Percentiles rank a stretch among this genome's conserved stretches.
These are phyloP conservation scores for Loriculus beryllinus DNA, from an alignment of 2,797 vertebrate species.

Conservation along the genomic window DNA sequence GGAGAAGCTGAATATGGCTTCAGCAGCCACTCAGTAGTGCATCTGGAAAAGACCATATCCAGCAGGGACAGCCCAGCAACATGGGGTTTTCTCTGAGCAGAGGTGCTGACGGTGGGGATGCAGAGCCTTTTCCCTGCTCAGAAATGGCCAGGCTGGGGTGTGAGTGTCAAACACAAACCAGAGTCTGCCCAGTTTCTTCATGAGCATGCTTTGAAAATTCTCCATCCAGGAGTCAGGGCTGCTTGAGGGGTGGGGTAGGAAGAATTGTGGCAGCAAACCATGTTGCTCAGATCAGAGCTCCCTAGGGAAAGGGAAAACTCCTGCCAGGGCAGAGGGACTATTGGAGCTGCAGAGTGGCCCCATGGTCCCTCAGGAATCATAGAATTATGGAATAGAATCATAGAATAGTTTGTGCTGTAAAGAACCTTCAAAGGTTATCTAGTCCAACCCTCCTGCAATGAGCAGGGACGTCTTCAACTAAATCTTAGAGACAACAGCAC, in stretches of 20 bases:
- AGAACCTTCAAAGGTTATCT: not conserved
- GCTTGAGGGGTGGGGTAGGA: not conserved
- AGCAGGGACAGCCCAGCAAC: not conserved
- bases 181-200: not conserved
- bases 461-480: not conserved
- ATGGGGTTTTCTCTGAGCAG: not conserved
- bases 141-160: not conserved
- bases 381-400: not conserved
- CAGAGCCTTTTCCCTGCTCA: not conserved
- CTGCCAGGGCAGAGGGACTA: not conserved
- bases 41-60: not conserved
- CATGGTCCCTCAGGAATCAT: not conserved
- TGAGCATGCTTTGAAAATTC: not conserved
- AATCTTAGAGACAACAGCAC: not conserved
- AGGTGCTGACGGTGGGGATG: fast-evolving
- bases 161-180: not conserved
- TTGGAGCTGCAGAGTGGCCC: not conserved
- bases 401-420: not conserved
- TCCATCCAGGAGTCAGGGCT: not conserved
- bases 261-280: fast-evolving
- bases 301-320: not conserved
- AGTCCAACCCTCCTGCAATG: not conserved
- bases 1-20: not conserved
- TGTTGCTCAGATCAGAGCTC: not conserved
- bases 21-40: not conserved